A percentile compares a stretch with the other conserved stretches of the same genome.
Conservation (phyloP, 2,888 invertebrate genomes). For the Nemapogon koenigi region DNA sequence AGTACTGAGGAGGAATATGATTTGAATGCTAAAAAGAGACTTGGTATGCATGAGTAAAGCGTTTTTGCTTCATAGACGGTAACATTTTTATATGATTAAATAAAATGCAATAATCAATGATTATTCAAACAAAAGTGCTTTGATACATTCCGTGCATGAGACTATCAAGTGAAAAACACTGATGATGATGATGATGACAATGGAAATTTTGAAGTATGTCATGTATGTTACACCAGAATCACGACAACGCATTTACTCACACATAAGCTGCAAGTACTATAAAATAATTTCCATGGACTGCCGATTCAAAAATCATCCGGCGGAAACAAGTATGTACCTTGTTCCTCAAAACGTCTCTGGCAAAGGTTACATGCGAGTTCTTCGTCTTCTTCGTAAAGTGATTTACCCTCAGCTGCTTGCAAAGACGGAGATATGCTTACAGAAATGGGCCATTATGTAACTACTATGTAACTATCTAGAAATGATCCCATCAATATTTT, state of each 20-base stretch:
- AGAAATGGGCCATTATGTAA: constrained; percentile 23
- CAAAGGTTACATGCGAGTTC: constrained; percentile 77
- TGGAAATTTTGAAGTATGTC: constrained; percentile 5
- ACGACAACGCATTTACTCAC: constrained; percentile 64
- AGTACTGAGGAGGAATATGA: background rate
- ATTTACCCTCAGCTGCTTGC: constrained; percentile 70
- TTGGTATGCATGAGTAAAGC: constrained; percentile 60
- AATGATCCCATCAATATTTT: constrained; percentile 1
- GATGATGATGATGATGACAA: constrained; percentile 26
- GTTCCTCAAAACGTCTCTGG: constrained; percentile 79
- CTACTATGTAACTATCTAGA: constrained; percentile 11
- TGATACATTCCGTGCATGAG: constrained; percentile 33
- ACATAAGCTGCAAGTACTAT: constrained; percentile 54
- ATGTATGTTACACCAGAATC: constrained; percentile 15
- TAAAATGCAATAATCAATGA: too few species aligned
- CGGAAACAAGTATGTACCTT: constrained; percentile 66
- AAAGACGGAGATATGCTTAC: constrained; percentile 64
- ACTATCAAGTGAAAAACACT: constrained; percentile 25
- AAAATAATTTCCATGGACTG: constrained; percentile 14
- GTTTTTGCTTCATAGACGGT: constrained; percentile 24
- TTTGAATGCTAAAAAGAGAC: background rate
- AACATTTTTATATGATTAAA: constrained; percentile 2
- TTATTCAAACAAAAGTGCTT: too few species aligned
- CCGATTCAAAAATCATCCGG: constrained; percentile 27
- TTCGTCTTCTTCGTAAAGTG: constrained; percentile 69